Percentiles rank a stretch among this genome's conserved stretches.
phyloP scores from a whole-genome alignment of 2,888 invertebrate genomes.

The Miltochrista miniata region DNA sequence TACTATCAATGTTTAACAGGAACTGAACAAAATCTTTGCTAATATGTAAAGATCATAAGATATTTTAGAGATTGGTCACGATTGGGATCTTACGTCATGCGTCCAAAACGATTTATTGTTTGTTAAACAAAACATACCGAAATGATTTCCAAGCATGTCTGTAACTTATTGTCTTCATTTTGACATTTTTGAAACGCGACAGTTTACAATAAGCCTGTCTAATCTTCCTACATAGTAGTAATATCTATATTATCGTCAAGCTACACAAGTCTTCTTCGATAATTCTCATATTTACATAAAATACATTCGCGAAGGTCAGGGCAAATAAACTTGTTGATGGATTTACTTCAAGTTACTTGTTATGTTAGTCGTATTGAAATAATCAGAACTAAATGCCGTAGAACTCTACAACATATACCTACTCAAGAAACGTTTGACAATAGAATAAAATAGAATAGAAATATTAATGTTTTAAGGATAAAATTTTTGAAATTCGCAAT shows the following conservation, averaged over 20 bases:
- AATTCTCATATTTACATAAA: slow-evolving; percentile 30
- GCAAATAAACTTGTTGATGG: slow-evolving; percentile 9
- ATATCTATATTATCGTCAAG: slow-evolving; percentile 19
- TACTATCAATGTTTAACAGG: slow-evolving; percentile 43
- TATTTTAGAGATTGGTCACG: slow-evolving; percentile 48
- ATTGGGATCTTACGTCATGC: slow-evolving; percentile 55
- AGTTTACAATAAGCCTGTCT: slow-evolving; percentile 42
- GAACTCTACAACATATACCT: background rate
- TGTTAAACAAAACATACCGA: slow-evolving; percentile 42
- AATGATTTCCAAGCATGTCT: slow-evolving; percentile 65
- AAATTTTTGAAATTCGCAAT: too few species aligned
- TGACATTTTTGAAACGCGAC: slow-evolving; percentile 41
- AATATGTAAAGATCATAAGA: slow-evolving; percentile 44
- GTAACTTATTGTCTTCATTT: slow-evolving; percentile 57
- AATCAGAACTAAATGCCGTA: background rate
- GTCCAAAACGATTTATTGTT: slow-evolving; percentile 59
- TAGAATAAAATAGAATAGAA: too few species aligned
- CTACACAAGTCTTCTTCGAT: slow-evolving; percentile 14
- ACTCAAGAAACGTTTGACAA: too few species aligned
- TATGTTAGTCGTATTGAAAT: background rate
- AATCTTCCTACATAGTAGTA: slow-evolving; percentile 29
- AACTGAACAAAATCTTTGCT: slow-evolving; percentile 40
- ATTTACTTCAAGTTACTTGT: background rate
- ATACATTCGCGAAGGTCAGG: slow-evolving; percentile 9
- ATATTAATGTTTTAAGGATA: too few species aligned